These are phyloP conservation scores for Acanthopleura granulata DNA, from an alignment of 2,888 invertebrate species.

Conservation along the genomic window DNA sequence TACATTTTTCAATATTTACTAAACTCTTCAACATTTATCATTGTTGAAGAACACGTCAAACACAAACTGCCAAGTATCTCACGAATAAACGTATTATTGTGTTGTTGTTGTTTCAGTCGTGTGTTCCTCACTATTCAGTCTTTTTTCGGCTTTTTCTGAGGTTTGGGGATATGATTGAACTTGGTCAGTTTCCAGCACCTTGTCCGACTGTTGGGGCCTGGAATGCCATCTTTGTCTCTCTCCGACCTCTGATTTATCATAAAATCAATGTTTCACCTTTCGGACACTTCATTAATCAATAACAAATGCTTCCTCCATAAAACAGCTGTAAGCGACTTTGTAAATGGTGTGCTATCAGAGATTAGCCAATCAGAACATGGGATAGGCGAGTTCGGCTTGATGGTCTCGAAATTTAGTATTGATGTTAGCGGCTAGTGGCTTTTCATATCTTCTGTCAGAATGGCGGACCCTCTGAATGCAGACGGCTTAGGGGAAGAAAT, in stretches of 20 bases:
- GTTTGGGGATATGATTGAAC: neutral
- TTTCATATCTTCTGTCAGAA: neutral
- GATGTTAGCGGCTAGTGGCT: neutral
- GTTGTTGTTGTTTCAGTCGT: too few relatives aligned
- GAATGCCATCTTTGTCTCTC: conserved; percentile 42
- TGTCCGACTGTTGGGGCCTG: conserved; percentile 47
- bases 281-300: neutral
- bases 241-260: too few relatives aligned
- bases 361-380: neutral
- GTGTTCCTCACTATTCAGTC: too few relatives aligned
- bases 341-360: neutral
- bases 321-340: neutral
- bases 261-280: neutral
- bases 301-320: neutral
- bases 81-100: too few relatives aligned
- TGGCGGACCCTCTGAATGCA: conserved; percentile 19
- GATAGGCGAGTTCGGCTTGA: neutral
- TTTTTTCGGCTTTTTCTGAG: neutral
- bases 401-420: neutral
- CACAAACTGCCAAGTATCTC: too few relatives aligned
- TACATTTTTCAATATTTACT: too few relatives aligned
- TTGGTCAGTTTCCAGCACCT: conserved; percentile 31
- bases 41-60: too few relatives aligned
- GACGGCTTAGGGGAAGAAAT: neutral
- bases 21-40: too few relatives aligned